Conservation (phyloP, 2,113 vertebrate genomes). For the Carassius auratus region DNA sequence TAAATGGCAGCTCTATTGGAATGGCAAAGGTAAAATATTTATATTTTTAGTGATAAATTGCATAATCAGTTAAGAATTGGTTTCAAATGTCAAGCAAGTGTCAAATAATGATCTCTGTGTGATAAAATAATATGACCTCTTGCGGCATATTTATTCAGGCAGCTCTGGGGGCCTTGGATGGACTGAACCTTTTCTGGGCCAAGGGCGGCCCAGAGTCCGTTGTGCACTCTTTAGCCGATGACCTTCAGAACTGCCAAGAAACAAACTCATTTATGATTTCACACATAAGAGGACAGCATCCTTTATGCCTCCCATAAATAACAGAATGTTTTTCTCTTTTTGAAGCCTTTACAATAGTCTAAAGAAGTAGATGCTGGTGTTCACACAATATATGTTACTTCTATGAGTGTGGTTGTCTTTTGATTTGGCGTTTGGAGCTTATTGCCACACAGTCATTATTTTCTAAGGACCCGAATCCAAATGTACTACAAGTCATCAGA, state of each 20-base stretch:
- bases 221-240: conserved; percentile 89
- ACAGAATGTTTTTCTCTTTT: conserved; percentile 19
- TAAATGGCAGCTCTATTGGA: conserved; percentile 94
- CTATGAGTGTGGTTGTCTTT: background rate
- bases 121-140: conserved; percentile 16
- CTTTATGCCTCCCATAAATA: background rate
- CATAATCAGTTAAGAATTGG: conserved; percentile 1
- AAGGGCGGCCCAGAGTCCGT: conserved; percentile 93
- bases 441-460: background rate
- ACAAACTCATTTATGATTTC: conserved; percentile 44
- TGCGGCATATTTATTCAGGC: conserved; percentile 74
- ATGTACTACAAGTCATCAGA: conserved; percentile 94
- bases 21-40: conserved; percentile 88
- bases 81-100: conserved; percentile 4
- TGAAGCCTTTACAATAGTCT: conserved; percentile 74
- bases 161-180: conserved; percentile 92
- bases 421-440: background rate
- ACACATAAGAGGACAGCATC: background rate
- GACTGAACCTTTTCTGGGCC: conserved; percentile 92
- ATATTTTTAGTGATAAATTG: background rate
- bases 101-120: background rate
- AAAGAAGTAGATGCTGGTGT: conserved; percentile 96
- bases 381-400: conserved; percentile 43
- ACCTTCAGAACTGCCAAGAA: conserved; percentile 97
- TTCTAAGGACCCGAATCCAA: conserved; percentile 85